These are phyloP conservation scores for Ptychochromis oligacanthus DNA, from an alignment of 2,113 vertebrate species.

Conservation along the genomic window DNA sequence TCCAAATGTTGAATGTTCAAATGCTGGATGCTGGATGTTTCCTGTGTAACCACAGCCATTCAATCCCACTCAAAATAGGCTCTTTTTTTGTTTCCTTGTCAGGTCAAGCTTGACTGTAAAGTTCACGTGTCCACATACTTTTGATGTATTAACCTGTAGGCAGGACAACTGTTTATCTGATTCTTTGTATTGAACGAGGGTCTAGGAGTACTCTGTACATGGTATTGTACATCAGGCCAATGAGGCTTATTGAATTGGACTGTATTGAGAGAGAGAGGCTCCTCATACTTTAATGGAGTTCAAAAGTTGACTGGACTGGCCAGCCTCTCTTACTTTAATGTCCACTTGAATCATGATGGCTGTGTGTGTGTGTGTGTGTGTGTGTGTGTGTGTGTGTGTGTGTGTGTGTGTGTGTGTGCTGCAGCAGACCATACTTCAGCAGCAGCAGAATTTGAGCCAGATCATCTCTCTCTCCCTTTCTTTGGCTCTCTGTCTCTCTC, in stretches of 20 bases:
- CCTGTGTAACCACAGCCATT: background rate
- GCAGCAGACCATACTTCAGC: slow-evolving; percentile 59
- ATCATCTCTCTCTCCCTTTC: slow-evolving; percentile 52
- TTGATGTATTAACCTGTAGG: background rate
- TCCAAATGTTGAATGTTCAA: background rate
- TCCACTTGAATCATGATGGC: slow-evolving; percentile 75
- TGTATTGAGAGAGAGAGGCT: slow-evolving; percentile 13
- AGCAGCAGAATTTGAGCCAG: slow-evolving; percentile 72
- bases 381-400: slow-evolving; percentile 20
- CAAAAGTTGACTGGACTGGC: slow-evolving; percentile 75
- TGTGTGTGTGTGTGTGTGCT: slow-evolving; percentile 32
- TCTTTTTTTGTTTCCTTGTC: background rate
- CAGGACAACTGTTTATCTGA: slow-evolving; percentile 6
- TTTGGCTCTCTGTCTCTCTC: slow-evolving; percentile 12
- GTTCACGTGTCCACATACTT: background rate
- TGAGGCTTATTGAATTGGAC: slow-evolving; percentile 33
- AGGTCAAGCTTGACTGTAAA: background rate
- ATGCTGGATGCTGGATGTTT: background rate
- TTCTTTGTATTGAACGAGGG: background rate
- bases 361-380: slow-evolving; percentile 41
- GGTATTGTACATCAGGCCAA: slow-evolving; percentile 19
- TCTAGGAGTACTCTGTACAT: slow-evolving; percentile 1
- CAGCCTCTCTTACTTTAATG: slow-evolving; percentile 70
- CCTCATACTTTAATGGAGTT: slow-evolving; percentile 71
- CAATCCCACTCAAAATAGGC: background rate